Conservation (phyloP, 2,888 invertebrate genomes). For the Dromius quadrimaculatus region DNA sequence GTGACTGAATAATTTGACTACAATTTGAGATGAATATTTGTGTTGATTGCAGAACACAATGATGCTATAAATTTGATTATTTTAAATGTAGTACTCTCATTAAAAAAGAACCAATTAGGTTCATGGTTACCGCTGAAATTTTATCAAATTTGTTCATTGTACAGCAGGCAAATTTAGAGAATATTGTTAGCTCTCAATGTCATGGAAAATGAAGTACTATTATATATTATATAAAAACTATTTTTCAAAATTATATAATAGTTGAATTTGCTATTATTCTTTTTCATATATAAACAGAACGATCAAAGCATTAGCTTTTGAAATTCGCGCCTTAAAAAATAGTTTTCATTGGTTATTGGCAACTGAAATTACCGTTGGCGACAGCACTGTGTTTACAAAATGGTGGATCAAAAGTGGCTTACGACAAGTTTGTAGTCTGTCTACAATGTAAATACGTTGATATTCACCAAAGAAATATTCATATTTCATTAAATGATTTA, state of each 20-base stretch:
- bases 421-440: too few species aligned
- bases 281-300: too few species aligned
- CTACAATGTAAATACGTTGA: too few species aligned
- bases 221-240: neutral
- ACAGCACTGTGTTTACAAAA: too few species aligned
- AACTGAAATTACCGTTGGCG: too few species aligned
- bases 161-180: neutral
- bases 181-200: slow-evolving; percentile 11
- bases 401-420: too few species aligned
- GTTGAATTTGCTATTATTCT: too few species aligned
- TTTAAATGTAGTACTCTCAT: slow-evolving; percentile 8
- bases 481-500: too few species aligned
- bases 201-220: neutral
- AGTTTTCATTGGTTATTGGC: too few species aligned
- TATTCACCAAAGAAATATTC: too few species aligned
- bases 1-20: slow-evolving; percentile 16
- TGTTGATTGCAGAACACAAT: neutral
- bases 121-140: slow-evolving; percentile 10
- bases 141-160: neutral
- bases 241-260: neutral
- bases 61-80: neutral
- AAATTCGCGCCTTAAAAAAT: too few species aligned
- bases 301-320: too few species aligned
- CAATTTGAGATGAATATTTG: slow-evolving; percentile 3
- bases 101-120: neutral